Evolutionary conservation across 2,888 invertebrate species (phyloP), one percentile per base, ranked within the genome.

Genomic region (Seladonia tumulorum): DNA sequence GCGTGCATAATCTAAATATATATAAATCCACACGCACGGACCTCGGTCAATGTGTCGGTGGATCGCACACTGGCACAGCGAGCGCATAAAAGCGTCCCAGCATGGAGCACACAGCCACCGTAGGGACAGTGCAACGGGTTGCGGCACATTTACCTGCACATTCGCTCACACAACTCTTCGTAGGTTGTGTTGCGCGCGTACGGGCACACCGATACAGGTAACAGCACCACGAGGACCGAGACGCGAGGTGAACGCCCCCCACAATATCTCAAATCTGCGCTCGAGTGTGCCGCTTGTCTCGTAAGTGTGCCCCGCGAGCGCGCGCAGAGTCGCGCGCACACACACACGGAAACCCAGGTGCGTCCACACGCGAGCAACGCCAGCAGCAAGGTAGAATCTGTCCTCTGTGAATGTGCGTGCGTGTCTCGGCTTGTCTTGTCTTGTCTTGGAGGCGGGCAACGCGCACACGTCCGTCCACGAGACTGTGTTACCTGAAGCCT

Each of bases 191-290:
- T 5, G 16, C 3, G 8, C 8, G 14, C 16, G 16, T 7, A 7
- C 60, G 10, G 14, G 35, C 29, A 18, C 25, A 66, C 29, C 18
- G 22, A 95, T 95, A 95, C 96, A 95, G 95, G 94, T 63, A 49
- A 39, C 68, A 16, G 79, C 14, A 85, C 85, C 76, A 81, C 81
- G 87, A 87, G 90, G 88, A 85, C 88, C 86, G 90, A 90, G 91
- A 93, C 90, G 91, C 90, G 93, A 93, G 93, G 93, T 93, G 93
- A 93, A 93, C 93, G 93, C 93, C 93, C 93, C 93, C 89, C 92
- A 90, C 93, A 92, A 93, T 93, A 93, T 93, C 93, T 93, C 92
- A 93, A 93, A 93, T 93, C 93, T 92, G 91, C 85, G 92, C 87
- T 81, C 85, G 85, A 83, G 91, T 87, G 92, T 89, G 86, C 87